Conservation (phyloP, 1,140 invertebrate genomes). For the Lasioglossum baleicum region DNA sequence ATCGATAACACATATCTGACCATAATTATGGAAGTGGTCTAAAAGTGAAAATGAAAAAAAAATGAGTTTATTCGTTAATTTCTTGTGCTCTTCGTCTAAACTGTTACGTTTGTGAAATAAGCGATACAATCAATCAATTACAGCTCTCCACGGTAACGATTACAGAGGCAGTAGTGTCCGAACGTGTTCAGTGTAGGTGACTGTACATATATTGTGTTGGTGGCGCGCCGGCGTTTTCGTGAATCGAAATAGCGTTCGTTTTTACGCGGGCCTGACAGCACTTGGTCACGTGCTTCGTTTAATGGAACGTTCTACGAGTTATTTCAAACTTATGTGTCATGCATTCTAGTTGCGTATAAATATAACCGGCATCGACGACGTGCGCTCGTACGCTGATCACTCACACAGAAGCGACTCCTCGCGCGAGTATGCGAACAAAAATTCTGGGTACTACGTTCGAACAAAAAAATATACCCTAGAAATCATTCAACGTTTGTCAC, state of each 20-base stretch:
- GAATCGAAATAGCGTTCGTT: slow-evolving; percentile 61
- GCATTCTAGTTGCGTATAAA: slow-evolving; percentile 67
- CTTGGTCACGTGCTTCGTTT: slow-evolving; percentile 63
- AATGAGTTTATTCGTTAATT: no score
- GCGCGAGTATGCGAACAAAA: neutral
- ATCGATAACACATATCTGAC: no score
- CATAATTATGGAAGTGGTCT: no score
- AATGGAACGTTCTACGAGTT: slow-evolving; percentile 67
- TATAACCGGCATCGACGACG: slow-evolving; percentile 48
- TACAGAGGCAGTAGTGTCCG: no score
- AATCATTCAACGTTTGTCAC: no score
- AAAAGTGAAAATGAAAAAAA: no score
- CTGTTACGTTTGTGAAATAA: no score
- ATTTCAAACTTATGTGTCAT: slow-evolving; percentile 69
- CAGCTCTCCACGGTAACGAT: no score
- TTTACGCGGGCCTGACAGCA: slow-evolving; percentile 60
- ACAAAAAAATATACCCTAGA: no score
- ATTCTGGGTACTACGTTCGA: neutral
- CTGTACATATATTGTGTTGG: neutral
- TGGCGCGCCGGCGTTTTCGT: slow-evolving; percentile 39
- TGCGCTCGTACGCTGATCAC: neutral
- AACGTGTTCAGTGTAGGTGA: no score
- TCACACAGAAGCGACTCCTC: neutral
- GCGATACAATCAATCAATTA: no score
- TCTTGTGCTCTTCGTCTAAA: no score